These are phyloP conservation scores for Pterophyllum scalare DNA, from an alignment of 2,113 vertebrate genomes.

Conservation along the genomic window DNA sequence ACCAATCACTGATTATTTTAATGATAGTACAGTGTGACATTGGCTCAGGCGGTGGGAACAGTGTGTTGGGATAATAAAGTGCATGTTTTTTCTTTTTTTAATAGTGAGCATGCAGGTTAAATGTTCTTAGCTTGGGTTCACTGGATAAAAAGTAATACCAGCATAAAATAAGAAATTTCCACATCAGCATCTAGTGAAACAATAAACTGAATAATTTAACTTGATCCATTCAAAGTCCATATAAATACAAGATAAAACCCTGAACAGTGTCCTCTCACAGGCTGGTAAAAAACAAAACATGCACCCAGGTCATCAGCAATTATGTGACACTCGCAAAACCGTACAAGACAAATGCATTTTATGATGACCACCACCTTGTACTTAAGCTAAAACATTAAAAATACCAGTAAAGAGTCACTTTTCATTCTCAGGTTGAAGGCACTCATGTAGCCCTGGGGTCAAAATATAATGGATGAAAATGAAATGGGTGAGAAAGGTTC, in stretches of 20 bases:
- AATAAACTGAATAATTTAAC: conserved; percentile 38
- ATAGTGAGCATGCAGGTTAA: conserved; percentile 40
- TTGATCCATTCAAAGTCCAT: conserved; percentile 18
- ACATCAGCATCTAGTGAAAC: conserved; percentile 34
- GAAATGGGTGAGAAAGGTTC: conserved; percentile 3
- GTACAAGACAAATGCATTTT: conserved; percentile 23
- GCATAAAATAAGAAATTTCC: conserved; percentile 43
- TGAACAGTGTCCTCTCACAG: conserved; percentile 41
- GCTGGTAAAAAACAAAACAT: conserved; percentile 40
- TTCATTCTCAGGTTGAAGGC: conserved; percentile 75
- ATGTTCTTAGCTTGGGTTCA: conserved; percentile 28
- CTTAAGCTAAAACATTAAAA: conserved; percentile 45
- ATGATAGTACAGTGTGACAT: conserved; percentile 39
- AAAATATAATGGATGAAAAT: conserved; percentile 28
- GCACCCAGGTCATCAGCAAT: conserved; percentile 40
- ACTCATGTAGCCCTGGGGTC: conserved; percentile 61
- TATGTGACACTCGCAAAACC: conserved; percentile 14
- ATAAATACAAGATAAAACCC: conserved; percentile 55
- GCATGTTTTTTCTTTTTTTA: conserved; percentile 14
- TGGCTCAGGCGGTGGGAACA: conserved; percentile 63
- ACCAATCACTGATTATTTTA: not conserved
- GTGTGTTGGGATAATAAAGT: conserved; percentile 63
- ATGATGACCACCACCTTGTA: conserved; percentile 24
- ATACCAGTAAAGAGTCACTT: conserved; percentile 33
- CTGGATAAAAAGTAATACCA: conserved; percentile 33